These are phyloP conservation scores for Mormoops blainvillei DNA, from an alignment of 2,113 vertebrate species.

Conservation along the genomic window DNA sequence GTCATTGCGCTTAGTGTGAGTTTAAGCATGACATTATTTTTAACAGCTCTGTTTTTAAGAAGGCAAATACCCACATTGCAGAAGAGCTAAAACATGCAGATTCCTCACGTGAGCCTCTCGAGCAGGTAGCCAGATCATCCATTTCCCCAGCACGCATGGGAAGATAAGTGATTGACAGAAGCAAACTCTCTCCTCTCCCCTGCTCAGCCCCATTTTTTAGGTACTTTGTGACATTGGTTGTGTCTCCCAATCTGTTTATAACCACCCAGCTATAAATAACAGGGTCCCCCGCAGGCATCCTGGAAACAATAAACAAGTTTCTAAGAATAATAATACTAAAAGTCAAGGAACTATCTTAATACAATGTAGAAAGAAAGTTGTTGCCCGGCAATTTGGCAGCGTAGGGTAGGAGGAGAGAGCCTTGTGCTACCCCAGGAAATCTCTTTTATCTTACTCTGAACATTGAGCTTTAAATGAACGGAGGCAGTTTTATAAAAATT, in stretches of 20 bases:
- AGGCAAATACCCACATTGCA: background rate
- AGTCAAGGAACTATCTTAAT: conserved; percentile 41
- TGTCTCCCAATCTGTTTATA: conserved; percentile 45
- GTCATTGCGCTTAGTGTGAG: background rate
- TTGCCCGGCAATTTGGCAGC: background rate
- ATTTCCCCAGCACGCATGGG: background rate
- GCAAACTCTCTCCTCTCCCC: background rate
- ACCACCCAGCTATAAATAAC: conserved; percentile 36
- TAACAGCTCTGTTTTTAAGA: background rate
- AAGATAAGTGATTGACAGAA: background rate
- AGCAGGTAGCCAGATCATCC: background rate
- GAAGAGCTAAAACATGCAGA: background rate
- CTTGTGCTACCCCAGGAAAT: background rate
- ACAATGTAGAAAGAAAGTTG: conserved; percentile 19
- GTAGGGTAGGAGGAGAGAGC: background rate
- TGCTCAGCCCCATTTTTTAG: background rate
- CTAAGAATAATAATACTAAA: conserved; percentile 50
- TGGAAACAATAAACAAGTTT: conserved; percentile 57
- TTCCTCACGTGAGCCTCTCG: background rate
- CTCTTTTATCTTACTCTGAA: background rate
- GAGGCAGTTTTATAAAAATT: background rate
- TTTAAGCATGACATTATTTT: background rate
- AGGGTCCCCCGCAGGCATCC: conserved; percentile 30
- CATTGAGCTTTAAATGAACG: background rate
- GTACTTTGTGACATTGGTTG: background rate